These are phyloP conservation scores for Clarias pachynema DNA, from an alignment of 2,797 vertebrate genomes.

Conservation along the genomic window DNA sequence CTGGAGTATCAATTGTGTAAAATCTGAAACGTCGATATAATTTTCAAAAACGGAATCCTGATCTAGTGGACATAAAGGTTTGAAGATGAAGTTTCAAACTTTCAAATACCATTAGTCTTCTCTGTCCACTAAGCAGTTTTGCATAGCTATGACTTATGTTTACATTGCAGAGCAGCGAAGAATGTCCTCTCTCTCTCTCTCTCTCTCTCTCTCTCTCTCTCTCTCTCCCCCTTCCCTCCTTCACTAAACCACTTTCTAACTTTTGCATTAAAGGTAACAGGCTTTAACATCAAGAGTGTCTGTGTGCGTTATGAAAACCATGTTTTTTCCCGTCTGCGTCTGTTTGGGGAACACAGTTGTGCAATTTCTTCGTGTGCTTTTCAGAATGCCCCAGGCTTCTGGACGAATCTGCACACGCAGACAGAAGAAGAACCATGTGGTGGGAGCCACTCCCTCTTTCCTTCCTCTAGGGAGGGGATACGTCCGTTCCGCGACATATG, in stretches of 20 bases:
- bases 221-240: no score
- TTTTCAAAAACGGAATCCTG: neutral
- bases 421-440: slow-evolving; percentile 26
- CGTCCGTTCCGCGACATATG: slow-evolving; percentile 47
- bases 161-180: neutral
- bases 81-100: neutral
- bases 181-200: slow-evolving; percentile 1
- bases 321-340: slow-evolving; percentile 7
- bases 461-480: slow-evolving; percentile 17
- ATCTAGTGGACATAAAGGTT: neutral
- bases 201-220: no score
- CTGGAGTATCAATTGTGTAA: neutral
- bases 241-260: no score
- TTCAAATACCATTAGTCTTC: neutral
- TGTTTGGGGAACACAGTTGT: slow-evolving; percentile 41
- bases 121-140: neutral
- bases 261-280: neutral
- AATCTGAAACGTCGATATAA: neutral
- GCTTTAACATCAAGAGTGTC: neutral
- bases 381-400: slow-evolving; percentile 37
- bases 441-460: slow-evolving; percentile 32
- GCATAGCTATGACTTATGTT: neutral
- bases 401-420: slow-evolving; percentile 58
- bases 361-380: slow-evolving; percentile 43
- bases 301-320: slow-evolving; percentile 22